phyloP scores from a whole-genome alignment of 1,140 invertebrate genomes.

The Thalassaphorura encarpata region DNA sequence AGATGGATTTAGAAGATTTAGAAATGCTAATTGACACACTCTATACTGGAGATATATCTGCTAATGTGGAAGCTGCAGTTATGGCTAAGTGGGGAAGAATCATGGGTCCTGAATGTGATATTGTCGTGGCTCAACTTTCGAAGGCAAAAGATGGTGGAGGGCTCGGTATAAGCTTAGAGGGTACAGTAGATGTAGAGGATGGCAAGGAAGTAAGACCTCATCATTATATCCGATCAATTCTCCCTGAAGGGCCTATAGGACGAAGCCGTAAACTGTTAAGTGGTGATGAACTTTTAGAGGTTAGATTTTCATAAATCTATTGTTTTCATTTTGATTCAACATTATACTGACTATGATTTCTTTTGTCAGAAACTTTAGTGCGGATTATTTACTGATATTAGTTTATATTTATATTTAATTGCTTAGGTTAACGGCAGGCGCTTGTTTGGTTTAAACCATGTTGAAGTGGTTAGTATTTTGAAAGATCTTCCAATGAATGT shows the following conservation, averaged over 20 bases:
- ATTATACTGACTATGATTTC: too few relatives aligned
- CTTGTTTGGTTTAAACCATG: conserved; percentile 89
- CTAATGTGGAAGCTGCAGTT: conserved; percentile 65
- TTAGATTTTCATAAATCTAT: too few relatives aligned
- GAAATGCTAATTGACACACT: conserved; percentile 46
- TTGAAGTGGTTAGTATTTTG: conserved; percentile 88
- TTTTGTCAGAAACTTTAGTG: not conserved
- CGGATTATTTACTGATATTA: not conserved
- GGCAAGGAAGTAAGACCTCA: conserved; percentile 76
- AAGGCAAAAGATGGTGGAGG: conserved; percentile 81
- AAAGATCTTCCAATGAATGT: conserved; percentile 91
- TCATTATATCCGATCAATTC: conserved; percentile 66
- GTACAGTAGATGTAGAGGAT: conserved; percentile 89
- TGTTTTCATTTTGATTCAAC: not conserved
- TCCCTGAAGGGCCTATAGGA: conserved; percentile 78
- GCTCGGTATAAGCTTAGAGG: conserved; percentile 89
- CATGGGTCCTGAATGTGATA: conserved; percentile 60
- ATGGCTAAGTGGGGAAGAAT: conserved; percentile 75
- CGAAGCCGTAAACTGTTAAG: conserved; percentile 65
- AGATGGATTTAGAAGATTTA: conserved; percentile 54
- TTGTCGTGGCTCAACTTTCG: conserved; percentile 61
- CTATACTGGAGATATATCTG: conserved; percentile 46
- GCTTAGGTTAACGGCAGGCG: conserved; percentile 85
- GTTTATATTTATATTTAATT: conserved; percentile 18
- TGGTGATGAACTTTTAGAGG: conserved; percentile 81